Base-by-base conservation (phyloP, 2,888 invertebrate genomes). In the Embidobia sp. region DNA sequence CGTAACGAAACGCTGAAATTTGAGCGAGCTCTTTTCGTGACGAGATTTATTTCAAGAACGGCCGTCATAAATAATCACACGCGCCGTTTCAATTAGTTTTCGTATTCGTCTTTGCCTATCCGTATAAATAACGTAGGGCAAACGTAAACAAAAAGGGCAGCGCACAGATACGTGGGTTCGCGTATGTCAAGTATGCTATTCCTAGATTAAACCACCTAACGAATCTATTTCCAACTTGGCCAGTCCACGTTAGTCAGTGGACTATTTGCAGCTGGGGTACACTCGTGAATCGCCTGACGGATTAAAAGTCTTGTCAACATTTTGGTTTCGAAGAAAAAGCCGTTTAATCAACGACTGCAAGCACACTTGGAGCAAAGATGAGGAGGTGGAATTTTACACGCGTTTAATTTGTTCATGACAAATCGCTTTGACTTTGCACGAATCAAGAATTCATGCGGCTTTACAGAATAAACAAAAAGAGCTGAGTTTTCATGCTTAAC, bases 131-230 rank as follows among this genome's bases (percentile, higher is more conserved):
- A 64, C 73, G 49, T 26, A 16, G 55, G 27, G 55, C 63, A n/a
- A 57, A 46, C 49, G 63, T 64, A 64, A 73, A 73, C 59, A 74
- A 66, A 66, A 74, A 74, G 46, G 19, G 42, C 11, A 4, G 13
- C 46, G 22, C 49, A 59, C 37, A 64, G 42, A 74, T 53, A 66
- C 51, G 48, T 8, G 35, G 29, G 46, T 53, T 53, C 48, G 11
- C 75, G 67, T 64, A 73, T 77, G 40, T 57, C 67, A 77, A 73
- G 61, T 57, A 63, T 63, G 77, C 73, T 73, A 73, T 77, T 77
- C 51, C 73, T 67, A 73, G 73, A 73, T 69, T 55, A 51, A 73
- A 73, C 73, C 67, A 73, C 69, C 73, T 77, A 64, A 77, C 67
- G 48, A 44, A 53, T 77, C 67, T 77, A 77, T 77, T 77, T 77